Percentiles rank a stretch among this genome's conserved stretches.
These are phyloP conservation scores for Bombus breviceps DNA, from an alignment of 1,140 invertebrate genomes.

Conservation along the genomic window DNA sequence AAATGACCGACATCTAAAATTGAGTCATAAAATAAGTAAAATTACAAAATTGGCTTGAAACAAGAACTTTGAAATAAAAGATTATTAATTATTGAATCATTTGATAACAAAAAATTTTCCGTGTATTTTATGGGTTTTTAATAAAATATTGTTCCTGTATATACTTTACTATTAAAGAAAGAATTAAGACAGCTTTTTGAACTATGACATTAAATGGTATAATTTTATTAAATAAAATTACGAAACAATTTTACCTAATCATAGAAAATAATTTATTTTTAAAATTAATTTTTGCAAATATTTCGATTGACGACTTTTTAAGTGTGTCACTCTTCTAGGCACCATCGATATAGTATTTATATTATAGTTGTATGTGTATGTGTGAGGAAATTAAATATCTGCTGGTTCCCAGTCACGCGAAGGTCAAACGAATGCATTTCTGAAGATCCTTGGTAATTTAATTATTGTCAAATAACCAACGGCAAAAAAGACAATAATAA, in stretches of 20 bases:
- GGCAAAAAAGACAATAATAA: background rate
- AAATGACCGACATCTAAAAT: background rate
- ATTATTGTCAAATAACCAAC: background rate
- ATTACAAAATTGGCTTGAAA: background rate
- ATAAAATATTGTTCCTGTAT: background rate
- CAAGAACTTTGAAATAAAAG: background rate
- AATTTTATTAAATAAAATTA: no score
- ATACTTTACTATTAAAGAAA: background rate
- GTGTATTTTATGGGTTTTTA: background rate
- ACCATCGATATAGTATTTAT: background rate
- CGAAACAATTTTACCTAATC: no score
- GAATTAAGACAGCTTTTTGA: background rate
- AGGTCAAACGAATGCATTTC: constrained; percentile 25
- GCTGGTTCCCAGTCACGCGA: constrained; percentile 46
- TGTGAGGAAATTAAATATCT: background rate
- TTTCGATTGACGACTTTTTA: no score
- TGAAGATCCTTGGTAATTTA: background rate
- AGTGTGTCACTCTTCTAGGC: no score
- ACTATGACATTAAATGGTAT: no score
- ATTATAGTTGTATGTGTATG: no score
- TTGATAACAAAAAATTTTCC: background rate
- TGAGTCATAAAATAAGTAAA: background rate
- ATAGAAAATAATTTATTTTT: no score
- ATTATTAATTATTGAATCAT: background rate
- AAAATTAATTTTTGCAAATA: no score